Conservation (phyloP, 2,888 invertebrate genomes). For the Agrochola lychnidis region DNA sequence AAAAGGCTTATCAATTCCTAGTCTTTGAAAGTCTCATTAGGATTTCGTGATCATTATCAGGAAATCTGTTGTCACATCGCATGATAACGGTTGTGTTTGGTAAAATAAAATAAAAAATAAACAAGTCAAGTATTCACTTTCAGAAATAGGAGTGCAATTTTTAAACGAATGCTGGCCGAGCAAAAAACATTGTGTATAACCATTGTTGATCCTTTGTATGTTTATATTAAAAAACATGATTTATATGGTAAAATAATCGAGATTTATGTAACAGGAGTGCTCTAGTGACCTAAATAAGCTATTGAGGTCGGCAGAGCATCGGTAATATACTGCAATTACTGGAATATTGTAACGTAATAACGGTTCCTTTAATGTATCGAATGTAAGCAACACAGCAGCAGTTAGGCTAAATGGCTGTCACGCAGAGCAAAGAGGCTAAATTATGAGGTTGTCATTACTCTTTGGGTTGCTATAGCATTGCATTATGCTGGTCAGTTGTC, state of each 20-base stretch:
- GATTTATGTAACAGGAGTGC: slow-evolving; percentile 43
- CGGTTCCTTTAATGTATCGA: neutral
- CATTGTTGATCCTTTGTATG: neutral
- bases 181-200: neutral
- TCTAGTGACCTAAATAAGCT: slow-evolving; percentile 50
- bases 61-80: neutral
- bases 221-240: slow-evolving; percentile 32
- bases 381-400: neutral
- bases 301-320: slow-evolving; percentile 46
- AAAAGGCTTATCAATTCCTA: neutral
- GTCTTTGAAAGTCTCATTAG: neutral
- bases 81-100: neutral
- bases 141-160: neutral
- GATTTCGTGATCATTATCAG: neutral
- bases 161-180: neutral
- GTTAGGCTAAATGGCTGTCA: slow-evolving; percentile 3
- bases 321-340: slow-evolving; percentile 24
- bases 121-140: neutral
- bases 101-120: neutral
- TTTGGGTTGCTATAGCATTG: neutral
- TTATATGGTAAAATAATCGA: slow-evolving; percentile 39
- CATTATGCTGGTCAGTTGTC: neutral
- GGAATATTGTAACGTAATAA: slow-evolving; percentile 25
- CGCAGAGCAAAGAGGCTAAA: neutral
- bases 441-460: neutral